phyloP scores from a whole-genome alignment of 2,797 vertebrate genomes.

The Mergus octosetaceus region DNA sequence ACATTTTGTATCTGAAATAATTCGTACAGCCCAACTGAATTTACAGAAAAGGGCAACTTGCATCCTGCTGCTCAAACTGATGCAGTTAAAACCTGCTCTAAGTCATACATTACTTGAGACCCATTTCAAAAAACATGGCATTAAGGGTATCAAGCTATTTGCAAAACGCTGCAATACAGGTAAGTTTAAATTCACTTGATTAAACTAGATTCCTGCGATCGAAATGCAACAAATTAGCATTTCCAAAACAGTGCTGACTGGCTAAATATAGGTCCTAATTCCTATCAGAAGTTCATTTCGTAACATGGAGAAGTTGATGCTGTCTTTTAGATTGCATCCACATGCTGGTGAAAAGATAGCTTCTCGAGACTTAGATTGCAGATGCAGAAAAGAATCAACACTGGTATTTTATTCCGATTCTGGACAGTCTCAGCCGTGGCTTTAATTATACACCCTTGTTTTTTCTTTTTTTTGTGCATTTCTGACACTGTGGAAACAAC shows the following conservation, averaged over 20 bases:
- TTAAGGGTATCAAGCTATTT: not conserved
- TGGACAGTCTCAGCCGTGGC: not conserved
- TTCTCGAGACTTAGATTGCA: not conserved
- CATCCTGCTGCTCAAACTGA: not conserved
- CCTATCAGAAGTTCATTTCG: not conserved
- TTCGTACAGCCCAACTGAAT: not conserved
- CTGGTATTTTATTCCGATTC: not conserved
- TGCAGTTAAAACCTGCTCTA: not conserved
- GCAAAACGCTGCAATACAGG: not conserved
- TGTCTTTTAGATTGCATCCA: not conserved
- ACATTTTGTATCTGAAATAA: not conserved
- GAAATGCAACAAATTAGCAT: not conserved
- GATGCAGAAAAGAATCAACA: not conserved
- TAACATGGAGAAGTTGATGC: not conserved
- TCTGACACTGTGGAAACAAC: not conserved
- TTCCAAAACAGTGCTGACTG: not conserved
- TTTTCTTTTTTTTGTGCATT: not conserved
- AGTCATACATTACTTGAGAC: not conserved
- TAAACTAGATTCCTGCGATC: not conserved
- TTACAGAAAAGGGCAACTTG: not conserved
- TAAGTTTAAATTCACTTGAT: not conserved
- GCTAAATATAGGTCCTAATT: not conserved
- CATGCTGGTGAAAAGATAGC: not conserved
- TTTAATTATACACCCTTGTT: accelerated
- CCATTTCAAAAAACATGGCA: not conserved